Evolutionary conservation across 2,113 vertebrate genomes (phyloP).

Genomic region (Promerops cafer): DNA sequence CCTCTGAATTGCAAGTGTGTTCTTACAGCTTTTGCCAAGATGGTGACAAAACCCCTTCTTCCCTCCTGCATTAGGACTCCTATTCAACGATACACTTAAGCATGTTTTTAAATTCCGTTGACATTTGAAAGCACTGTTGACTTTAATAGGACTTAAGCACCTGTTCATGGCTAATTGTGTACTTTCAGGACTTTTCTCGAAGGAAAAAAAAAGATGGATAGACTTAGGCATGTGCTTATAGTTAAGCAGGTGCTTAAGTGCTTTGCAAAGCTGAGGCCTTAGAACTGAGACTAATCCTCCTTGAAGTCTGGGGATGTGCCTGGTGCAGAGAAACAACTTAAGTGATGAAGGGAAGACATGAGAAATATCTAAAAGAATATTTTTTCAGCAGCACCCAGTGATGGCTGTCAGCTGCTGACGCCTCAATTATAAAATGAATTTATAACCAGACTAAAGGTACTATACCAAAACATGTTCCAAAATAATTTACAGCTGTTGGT

Average conservation of each 20-base stretch:
- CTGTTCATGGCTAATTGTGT: conserved; percentile 61
- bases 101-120: conserved; percentile 49
- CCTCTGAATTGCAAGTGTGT: conserved; percentile 48
- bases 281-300: neutral
- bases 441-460: neutral
- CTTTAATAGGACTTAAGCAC: conserved; percentile 61
- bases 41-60: conserved; percentile 15
- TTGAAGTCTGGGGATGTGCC: neutral
- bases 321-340: neutral
- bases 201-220: neutral
- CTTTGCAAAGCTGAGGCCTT: neutral
- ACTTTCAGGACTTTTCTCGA: conserved; percentile 16
- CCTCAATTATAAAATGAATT: neutral
- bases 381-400: neutral
- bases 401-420: neutral
- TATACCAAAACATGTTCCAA: neutral
- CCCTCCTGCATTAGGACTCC: conserved; percentile 38
- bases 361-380: neutral
- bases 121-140: conserved; percentile 60
- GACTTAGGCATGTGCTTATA: conserved; percentile 52
- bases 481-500: neutral
- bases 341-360: neutral
- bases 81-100: conserved; percentile 44
- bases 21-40: conserved; percentile 54
- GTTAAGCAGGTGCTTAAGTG: conserved; percentile 57